Evolutionary conservation across 2,113 vertebrate genomes (phyloP).

Genomic region (Cottus gobio): DNA sequence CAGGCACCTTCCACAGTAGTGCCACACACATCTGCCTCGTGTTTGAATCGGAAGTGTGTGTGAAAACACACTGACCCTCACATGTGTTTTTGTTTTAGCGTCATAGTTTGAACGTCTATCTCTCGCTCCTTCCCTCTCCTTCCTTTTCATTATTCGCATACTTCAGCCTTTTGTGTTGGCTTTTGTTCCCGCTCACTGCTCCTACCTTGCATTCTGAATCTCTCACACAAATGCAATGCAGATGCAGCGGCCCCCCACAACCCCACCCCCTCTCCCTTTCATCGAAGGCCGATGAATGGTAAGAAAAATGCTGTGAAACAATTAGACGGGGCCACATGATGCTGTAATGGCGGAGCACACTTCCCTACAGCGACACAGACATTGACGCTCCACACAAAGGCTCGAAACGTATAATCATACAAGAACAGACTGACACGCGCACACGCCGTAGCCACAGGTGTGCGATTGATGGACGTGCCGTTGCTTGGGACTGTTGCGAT

Average conservation of each 20-base stretch:
- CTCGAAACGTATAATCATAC: slow-evolving; percentile 22
- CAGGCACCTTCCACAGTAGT: neutral
- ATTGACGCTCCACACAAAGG: slow-evolving; percentile 42
- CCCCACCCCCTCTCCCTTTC: slow-evolving; percentile 31
- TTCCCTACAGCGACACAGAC: slow-evolving; percentile 28
- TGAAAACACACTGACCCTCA: slow-evolving; percentile 40
- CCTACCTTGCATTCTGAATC: slow-evolving; percentile 40
- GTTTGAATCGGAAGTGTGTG: slow-evolving; percentile 37
- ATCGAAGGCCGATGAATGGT: slow-evolving; percentile 32
- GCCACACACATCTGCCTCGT: slow-evolving; percentile 36
- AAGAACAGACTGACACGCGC: slow-evolving; percentile 19
- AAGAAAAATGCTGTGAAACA: slow-evolving; percentile 42
- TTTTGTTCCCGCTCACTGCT: slow-evolving; percentile 33
- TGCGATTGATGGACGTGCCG: slow-evolving; percentile 26
- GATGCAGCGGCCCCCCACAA: neutral
- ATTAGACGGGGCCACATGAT: slow-evolving; percentile 64
- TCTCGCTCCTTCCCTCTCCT: neutral
- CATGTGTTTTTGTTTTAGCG: slow-evolving; percentile 19
- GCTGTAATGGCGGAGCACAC: slow-evolving; percentile 33
- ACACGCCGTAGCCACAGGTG: neutral
- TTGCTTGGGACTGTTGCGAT: slow-evolving; percentile 14
- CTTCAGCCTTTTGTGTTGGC: slow-evolving; percentile 3
- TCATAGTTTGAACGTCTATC: slow-evolving; percentile 16
- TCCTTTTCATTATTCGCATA: slow-evolving; percentile 19
- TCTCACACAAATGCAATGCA: neutral